Evolutionary conservation across 64 coral and sea anemone genomes (phyloP), one percentile per base, ranked within the genome.

Genomic region (Porites lutea): DNA sequence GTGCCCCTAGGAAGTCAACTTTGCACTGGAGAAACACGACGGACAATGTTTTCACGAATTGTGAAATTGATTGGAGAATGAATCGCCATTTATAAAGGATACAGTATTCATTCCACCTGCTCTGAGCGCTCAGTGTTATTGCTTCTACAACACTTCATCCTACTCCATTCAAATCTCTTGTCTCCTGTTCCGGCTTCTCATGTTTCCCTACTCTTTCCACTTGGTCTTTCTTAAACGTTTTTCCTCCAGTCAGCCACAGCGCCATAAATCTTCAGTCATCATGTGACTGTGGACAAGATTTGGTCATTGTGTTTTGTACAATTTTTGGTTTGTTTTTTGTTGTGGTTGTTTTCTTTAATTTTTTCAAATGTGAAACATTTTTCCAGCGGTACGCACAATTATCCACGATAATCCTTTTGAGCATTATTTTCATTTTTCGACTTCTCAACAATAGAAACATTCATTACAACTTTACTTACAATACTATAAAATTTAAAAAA

Each of bases 261-360:
- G 8, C 20, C 5, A 11, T 16, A 23, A 3, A 23, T 46, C 44
- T n/a, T 27, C 19, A 7, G 9, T 60, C 57, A 81, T 12, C 64
- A 20, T 8, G 13, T 47, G 22, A 3, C 43, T 44, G 48, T 61
- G 8, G 8, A 79, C 18, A 23, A 83, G 19, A 65, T n/a, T 69
- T 71, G 71, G 65, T 79, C 71, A 92, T 87, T 92, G 80, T 83
- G 73, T 55, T 37, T 37, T 37, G 27, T 37, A 37, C 27, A 37
- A 37, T 37, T 37, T 37, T 37, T 37, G 27, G 27, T 37, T 37
- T 37, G 27, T 37, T 37, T 37, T 37, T 37, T 37, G 15, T 67
- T 67, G 2, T 13, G 15, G 15, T 5, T 14, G 12, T 67, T 67
- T 67, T n/a, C 15, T 14, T 67, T 37, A 37, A 5, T 64, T 2